A percentile compares a stretch with the other conserved stretches of the same genome.
Evolutionary conservation across 2,888 invertebrate species (phyloP).

Genomic region (Phengaris alcon): DNA sequence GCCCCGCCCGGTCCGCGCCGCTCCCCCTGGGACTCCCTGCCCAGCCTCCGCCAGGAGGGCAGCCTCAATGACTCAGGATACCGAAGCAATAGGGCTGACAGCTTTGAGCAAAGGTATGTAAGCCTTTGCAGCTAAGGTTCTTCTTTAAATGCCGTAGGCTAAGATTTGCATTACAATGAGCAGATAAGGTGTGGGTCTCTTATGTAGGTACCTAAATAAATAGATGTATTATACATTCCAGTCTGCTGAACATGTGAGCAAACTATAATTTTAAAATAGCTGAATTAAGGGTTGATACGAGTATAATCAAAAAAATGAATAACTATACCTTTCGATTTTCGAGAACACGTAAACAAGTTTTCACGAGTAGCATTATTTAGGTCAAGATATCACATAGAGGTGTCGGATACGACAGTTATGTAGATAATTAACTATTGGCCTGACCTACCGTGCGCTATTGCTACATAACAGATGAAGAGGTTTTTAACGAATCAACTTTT

Average conservation of each 20-base stretch:
- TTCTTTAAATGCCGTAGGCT: no score
- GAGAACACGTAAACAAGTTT: background rate
- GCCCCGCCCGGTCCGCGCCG: constrained; percentile 82
- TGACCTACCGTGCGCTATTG: background rate
- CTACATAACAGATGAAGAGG: constrained; percentile 12
- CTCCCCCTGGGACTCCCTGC: constrained; percentile 93
- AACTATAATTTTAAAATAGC: no score
- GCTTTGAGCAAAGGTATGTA: constrained; percentile 89
- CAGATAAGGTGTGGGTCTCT: background rate
- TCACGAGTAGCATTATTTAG: background rate
- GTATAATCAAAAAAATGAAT: background rate
- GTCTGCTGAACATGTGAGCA: background rate
- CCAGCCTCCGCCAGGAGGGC: constrained; percentile 90
- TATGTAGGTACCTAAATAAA: no score
- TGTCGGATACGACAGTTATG: background rate
- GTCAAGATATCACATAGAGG: constrained; percentile 5
- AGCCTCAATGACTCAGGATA: constrained; percentile 93
- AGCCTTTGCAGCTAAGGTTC: no score
- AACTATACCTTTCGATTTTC: background rate
- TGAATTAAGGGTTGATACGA: background rate
- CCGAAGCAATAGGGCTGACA: constrained; percentile 91
- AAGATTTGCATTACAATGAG: no score
- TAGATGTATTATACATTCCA: constrained; percentile 2
- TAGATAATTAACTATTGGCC: constrained; percentile 14
- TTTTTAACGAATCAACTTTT: constrained; percentile 11